These are phyloP conservation scores for Andrena flavipes DNA, from an alignment of 2,888 invertebrate species.

Conservation along the genomic window DNA sequence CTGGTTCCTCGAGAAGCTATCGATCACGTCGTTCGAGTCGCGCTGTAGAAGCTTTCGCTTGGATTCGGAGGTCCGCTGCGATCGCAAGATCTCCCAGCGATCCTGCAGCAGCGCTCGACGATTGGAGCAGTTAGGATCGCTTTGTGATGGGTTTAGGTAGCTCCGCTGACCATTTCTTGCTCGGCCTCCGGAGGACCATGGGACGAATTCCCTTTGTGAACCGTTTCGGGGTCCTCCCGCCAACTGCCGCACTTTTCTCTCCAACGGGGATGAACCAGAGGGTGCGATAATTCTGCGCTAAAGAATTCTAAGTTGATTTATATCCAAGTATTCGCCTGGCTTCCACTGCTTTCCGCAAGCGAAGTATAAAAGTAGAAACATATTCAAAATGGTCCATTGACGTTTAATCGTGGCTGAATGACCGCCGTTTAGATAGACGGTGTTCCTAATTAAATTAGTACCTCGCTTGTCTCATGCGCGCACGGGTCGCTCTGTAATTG, in stretches of 20 bases:
- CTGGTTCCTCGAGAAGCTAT: conserved; percentile 31
- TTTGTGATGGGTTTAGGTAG: conserved; percentile 30
- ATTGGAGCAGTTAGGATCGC: not conserved
- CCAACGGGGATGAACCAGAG: not conserved
- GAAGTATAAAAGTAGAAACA: no score
- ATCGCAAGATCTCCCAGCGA: conserved; percentile 1
- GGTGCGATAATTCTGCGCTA: no score
- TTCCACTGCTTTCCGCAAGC: no score
- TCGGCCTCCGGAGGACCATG: not conserved
- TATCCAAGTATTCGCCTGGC: no score
- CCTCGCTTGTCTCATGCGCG: not conserved
- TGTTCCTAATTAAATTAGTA: conserved; percentile 1
- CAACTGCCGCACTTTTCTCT: not conserved
- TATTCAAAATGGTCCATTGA: not conserved
- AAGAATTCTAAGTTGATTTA: no score
- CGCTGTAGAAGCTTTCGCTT: not conserved
- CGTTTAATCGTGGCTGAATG: not conserved
- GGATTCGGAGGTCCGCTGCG: conserved; percentile 12
- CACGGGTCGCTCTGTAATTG: not conserved
- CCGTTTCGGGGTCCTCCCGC: not conserved
- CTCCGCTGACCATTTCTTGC: conserved; percentile 25
- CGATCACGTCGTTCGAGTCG: conserved; percentile 14
- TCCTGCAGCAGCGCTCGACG: not conserved
- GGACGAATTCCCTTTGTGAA: conserved; percentile 5
- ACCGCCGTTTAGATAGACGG: not conserved